Evolutionary conservation across 1,140 invertebrate genomes (phyloP), one percentile per base, ranked within the genome.

Genomic region (Cyclargus thomasi): DNA sequence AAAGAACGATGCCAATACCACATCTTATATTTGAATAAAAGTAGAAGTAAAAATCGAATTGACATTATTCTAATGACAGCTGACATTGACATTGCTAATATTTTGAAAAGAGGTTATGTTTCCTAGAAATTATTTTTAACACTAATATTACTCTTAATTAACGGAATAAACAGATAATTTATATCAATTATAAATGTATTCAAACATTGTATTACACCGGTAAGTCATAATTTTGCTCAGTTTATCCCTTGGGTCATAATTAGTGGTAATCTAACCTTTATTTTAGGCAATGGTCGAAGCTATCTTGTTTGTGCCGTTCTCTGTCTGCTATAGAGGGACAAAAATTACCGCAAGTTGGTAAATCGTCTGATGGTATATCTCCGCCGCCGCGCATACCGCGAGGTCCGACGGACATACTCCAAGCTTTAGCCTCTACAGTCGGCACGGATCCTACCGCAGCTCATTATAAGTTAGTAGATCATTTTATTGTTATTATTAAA

Each of bases 401-500:
- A 74, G 92, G 93, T 0, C 94, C 96, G 11, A 97, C 96, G 29
- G 96, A 97, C 85, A 94, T 98, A 67, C 89, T 98, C 62, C 89
- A 95, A 91, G 96, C 96, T 8, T 88, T 97, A 71, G 94, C 95
- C 36, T 92, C 91, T 69, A 97, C 95, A 1, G 92, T 97, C 18
- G 91, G 92, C 35, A 86, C 92, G 23, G 97, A 98, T 90, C 91
- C 92, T 35, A 96, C 95, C 17, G 96, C 95, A n/a, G 90, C 96
- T 20, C 94, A 96, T 85, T 98, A 96, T 81, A 96, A 96, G 90
- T 91, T 7, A 29, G 29, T 6, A 29, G 29, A 5, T 6, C 8
- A 23, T 6, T 29, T 29, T 29, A 0, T 29, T 29, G 29, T 29
- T 2, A 29, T 29, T 29, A 23, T 23, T 2, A 29, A 29, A 29